Evolutionary conservation across 2,797 vertebrate species (phyloP).

Genomic region (Poeciliopsis turneri): DNA sequence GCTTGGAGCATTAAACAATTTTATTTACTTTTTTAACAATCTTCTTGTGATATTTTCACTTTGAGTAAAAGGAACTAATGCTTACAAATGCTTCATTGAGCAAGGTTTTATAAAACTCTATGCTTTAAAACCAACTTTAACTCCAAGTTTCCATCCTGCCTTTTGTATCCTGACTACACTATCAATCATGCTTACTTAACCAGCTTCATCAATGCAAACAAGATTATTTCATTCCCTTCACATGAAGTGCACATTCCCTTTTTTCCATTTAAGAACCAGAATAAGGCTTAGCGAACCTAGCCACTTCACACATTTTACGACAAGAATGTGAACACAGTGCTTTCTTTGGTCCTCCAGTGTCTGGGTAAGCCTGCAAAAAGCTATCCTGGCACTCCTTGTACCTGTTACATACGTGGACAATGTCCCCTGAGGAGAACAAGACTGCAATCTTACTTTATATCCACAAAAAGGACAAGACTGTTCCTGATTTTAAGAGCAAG

Average conservation of each 20-base stretch:
- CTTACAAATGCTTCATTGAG: background rate
- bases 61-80: background rate
- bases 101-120: background rate
- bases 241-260: background rate
- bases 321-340: background rate
- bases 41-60: background rate
- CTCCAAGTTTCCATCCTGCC: background rate
- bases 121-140: background rate
- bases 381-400: background rate
- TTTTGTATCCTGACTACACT: background rate
- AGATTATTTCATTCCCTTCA: background rate
- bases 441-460: background rate
- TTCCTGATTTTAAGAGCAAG: background rate
- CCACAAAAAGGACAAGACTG: background rate
- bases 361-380: background rate
- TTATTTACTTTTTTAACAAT: background rate
- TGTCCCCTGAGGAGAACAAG: background rate
- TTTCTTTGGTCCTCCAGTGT: conserved; percentile 2
- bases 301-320: background rate
- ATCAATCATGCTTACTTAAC: background rate
- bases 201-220: background rate
- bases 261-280: background rate
- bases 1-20: too few relatives aligned
- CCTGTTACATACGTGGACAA: background rate
- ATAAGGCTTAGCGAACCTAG: background rate